phyloP scores from a whole-genome alignment of 2,888 invertebrate genomes.

The Melanotus villosus region DNA sequence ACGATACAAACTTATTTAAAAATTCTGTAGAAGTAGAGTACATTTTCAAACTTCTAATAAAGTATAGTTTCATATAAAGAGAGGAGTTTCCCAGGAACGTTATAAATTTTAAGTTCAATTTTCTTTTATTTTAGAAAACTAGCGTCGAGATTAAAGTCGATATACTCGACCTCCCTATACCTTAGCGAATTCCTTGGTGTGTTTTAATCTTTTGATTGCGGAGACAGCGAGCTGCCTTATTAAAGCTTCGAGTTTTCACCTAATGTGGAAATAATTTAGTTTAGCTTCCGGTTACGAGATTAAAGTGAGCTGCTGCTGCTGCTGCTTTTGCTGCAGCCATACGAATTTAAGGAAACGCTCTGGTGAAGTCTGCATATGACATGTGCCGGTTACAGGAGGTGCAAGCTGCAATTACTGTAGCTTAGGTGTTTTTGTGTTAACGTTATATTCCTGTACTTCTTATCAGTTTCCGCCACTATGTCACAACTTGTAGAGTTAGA shows the following conservation, averaged over 20 bases:
- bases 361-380: background rate
- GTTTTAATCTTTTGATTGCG: background rate
- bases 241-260: slow-evolving; percentile 9
- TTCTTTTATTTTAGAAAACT: background rate
- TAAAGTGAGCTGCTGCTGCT: too few relatives aligned
- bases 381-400: slow-evolving; percentile 10
- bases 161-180: background rate
- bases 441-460: slow-evolving; percentile 18
- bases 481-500: slow-evolving; percentile 46
- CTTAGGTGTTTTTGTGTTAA: slow-evolving; percentile 6
- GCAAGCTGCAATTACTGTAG: slow-evolving; percentile 12
- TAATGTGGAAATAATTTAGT: slow-evolving; percentile 21
- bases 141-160: background rate
- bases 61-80: too few relatives aligned
- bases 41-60: too few relatives aligned
- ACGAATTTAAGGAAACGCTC: slow-evolving; percentile 4
- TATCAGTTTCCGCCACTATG: slow-evolving; percentile 42
- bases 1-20: too few relatives aligned
- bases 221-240: background rate
- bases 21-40: too few relatives aligned
- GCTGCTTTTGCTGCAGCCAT: background rate
- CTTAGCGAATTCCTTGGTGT: background rate
- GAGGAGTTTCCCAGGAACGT: too few relatives aligned
- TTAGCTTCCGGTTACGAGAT: slow-evolving; percentile 7
- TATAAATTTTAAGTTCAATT: too few relatives aligned